These are phyloP conservation scores for Phaethornis superciliosus DNA, from an alignment of 2,113 vertebrate genomes.

Conservation along the genomic window DNA sequence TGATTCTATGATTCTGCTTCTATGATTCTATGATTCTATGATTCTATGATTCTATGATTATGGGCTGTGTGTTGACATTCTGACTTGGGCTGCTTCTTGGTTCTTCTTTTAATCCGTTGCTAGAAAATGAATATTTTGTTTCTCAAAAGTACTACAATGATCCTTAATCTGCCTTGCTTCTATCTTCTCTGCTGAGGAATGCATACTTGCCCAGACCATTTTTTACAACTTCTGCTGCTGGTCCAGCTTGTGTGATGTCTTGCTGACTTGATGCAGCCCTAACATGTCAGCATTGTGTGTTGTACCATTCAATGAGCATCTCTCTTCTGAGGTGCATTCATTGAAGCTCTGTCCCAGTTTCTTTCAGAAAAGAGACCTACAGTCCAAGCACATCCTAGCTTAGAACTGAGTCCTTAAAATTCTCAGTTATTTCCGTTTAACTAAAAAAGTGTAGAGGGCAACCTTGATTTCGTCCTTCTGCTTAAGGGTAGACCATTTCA, in stretches of 20 bases:
- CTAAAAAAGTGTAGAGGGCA: background rate
- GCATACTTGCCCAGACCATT: accelerated
- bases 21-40: too few relatives aligned
- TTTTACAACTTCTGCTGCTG: background rate
- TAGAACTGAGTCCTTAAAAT: background rate
- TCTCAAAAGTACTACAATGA: background rate
- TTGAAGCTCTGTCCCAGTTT: background rate
- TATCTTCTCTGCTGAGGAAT: background rate
- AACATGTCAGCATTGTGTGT: background rate
- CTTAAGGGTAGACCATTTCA: background rate
- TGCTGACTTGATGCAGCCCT: background rate
- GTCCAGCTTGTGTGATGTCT: background rate
- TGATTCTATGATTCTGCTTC: too few relatives aligned
- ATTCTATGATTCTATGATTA: too few relatives aligned
- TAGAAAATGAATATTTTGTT: background rate
- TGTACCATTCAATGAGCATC: background rate
- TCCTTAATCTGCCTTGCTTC: background rate
- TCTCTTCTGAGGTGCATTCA: accelerated
- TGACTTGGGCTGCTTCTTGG: background rate
- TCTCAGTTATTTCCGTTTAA: background rate
- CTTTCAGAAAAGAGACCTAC: background rate
- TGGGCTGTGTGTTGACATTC: background rate
- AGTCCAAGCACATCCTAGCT: background rate
- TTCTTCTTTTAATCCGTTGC: background rate
- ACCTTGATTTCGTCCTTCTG: background rate